Evolutionary conservation across 1,140 invertebrate species (phyloP), one percentile per base, ranked within the genome.

Genomic region (Drosophila funebris): DNA sequence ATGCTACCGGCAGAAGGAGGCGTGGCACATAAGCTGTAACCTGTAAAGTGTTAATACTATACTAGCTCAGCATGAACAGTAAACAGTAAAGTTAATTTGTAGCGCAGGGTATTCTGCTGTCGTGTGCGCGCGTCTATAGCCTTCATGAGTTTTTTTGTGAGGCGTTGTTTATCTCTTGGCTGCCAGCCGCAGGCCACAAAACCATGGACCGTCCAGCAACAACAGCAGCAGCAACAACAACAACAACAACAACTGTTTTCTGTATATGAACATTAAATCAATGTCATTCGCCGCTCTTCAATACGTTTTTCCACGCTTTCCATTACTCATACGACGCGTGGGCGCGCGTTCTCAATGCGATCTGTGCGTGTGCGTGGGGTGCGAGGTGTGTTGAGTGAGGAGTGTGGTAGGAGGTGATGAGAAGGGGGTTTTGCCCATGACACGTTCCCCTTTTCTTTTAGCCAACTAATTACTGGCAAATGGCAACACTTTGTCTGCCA

Each of bases 321-420:
- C 68, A 85, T 85, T 87, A 70, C 74, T 81, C 71, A 85, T 85
- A 78, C 82, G 82, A 69, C 73, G 81, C 77, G 76, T 73, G 72
- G 81, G 77, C 52, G 52, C 16, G 9, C 14, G 29, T 43, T 14
- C 39, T 46, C n/a, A 22, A 13, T 29, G 3, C 1, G 44, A 14
- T 18, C 33, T 48, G 60, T 66, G 77, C 58, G 61, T 61, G 66
- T 78, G 58, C 58, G 39, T 44, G 44, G n/a, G 4, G 24, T 37
- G 11, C 27, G 22, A n/a, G 16, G 20, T 3, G 3, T 20, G 16
- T 11, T 14, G 46, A 2, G 7, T n/a, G 46, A 9, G 7, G 24
- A n/a, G 27, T n/a, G 3, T 18, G 27, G 5, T 13, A 4, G 46
- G 13, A 2, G 29, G 46, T 31, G 27, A n/a, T 18, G 52, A 16